Evolutionary conservation across 1,140 invertebrate species (phyloP).

Genomic region (Lepidurus packardi): DNA sequence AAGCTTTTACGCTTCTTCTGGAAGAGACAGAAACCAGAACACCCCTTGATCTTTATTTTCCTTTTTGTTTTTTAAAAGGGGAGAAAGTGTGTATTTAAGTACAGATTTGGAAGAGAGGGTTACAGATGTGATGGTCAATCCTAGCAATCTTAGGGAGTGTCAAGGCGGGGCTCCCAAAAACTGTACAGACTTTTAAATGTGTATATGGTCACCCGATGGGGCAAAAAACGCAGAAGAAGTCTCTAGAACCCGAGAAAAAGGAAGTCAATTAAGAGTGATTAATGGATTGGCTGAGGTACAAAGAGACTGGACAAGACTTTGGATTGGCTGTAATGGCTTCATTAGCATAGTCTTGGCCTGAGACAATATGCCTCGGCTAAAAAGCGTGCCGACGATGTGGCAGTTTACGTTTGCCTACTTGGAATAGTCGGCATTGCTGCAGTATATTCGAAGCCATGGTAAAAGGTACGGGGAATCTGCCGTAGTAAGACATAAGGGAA

Average conservation of each 20-base stretch:
- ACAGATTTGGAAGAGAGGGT: constrained; percentile 8
- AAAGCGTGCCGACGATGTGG: no score
- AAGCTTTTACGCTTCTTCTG: background rate
- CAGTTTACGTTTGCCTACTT: no score
- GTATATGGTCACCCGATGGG: background rate
- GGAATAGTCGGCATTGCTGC: no score
- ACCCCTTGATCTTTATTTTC: background rate
- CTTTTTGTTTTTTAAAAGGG: background rate
- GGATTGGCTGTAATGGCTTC: background rate
- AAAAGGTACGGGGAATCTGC: no score
- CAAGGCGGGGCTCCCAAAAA: background rate
- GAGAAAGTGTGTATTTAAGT: background rate
- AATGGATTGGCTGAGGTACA: constrained; percentile 11
- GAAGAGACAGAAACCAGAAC: background rate
- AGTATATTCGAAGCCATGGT: no score
- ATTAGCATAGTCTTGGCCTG: background rate
- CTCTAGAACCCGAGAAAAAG: background rate
- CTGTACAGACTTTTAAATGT: background rate
- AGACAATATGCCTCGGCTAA: background rate
- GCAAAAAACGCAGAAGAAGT: background rate
- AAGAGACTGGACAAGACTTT: background rate
- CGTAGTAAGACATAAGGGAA: no score
- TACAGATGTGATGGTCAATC: background rate
- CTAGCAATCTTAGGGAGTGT: background rate
- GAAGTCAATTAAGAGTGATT: background rate